Evolutionary conservation across 2,113 vertebrate genomes (phyloP), one percentile per base, ranked within the genome.

Genomic region (Phylloscopus whistleri): DNA sequence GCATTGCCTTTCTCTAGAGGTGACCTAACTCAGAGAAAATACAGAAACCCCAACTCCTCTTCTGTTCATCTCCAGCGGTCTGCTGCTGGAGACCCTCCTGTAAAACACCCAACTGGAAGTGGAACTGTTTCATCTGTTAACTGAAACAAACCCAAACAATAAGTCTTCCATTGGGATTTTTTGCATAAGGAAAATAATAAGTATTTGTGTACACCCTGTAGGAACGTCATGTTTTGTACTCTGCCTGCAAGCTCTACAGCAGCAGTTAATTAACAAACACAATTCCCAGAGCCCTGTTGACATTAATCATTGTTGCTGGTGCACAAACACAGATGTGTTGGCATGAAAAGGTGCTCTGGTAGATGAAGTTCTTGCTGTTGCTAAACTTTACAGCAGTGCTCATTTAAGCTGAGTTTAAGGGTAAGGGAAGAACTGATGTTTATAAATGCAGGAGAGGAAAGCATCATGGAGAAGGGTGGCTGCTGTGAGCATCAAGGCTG

Each of bases 241-340:
- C 91, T 95, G 97, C 94, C 95, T 94, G 95, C 85, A 80, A 95
- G 95, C 94, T 96, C 83, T 94, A 95, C 89, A 96, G 95, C 93
- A 95, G 96, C 87, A 95, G 96, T 97, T 97, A 97, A 97, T 97
- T 97, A 97, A 97, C 94, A 95, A 95, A 95, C 93, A 96, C 93
- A 96, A 95, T 96, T 97, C 94, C 95, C 95, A 94, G 96, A 89
- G 95, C 96, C 95, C 49, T 93, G 94, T 92, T 97, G 95, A 97
- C 96, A 97, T 97, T 97, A 97, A 97, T 97, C 92, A 95, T 96
- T 94, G 96, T 93, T 97, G 95, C 89, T 95, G 93, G 94, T 95
- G 92, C 91, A 96, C 94, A 97, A 94, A 93, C 92, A 96, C 91
- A 97, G 96, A 97, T 96, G 94, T 97, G 97, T 94, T 95, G 95